A percentile compares a stretch with the other conserved stretches of the same genome.
These are phyloP conservation scores for Chaetodon trifascialis DNA, from an alignment of 2,113 vertebrate species.

Conservation along the genomic window DNA sequence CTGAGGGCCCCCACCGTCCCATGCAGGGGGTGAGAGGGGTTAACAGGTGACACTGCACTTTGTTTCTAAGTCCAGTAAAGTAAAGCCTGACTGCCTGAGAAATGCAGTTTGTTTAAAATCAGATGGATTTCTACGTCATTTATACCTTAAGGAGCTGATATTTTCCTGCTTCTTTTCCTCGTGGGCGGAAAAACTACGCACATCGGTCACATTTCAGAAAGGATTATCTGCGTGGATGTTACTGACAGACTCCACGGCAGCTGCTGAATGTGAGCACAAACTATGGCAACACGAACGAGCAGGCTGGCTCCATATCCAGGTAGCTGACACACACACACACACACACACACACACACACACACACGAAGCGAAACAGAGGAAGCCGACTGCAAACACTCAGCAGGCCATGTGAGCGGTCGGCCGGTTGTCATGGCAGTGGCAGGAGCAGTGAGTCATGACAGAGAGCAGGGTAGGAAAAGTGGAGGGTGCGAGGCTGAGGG, in stretches of 20 bases:
- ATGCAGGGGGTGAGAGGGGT: too few relatives aligned
- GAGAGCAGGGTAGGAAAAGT: slow-evolving; percentile 77
- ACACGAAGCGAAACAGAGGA: slow-evolving; percentile 47
- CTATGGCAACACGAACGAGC: slow-evolving; percentile 65
- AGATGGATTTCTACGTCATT: background rate
- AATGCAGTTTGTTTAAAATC: slow-evolving; percentile 13
- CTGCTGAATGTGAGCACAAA: slow-evolving; percentile 55
- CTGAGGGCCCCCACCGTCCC: too few relatives aligned
- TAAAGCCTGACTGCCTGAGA: background rate
- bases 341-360: slow-evolving; percentile 4
- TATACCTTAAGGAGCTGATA: background rate
- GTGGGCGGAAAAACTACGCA: background rate
- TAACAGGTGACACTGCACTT: too few relatives aligned
- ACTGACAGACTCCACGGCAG: slow-evolving; percentile 30
- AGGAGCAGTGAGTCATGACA: slow-evolving; percentile 80
- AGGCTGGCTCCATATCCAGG: slow-evolving; percentile 38
- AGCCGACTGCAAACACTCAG: slow-evolving; percentile 73
- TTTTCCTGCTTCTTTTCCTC: background rate
- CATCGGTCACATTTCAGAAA: slow-evolving; percentile 1
- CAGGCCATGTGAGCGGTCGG: slow-evolving; percentile 71
- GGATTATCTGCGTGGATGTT: background rate
- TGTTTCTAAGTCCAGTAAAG: too few relatives aligned
- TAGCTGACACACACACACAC: slow-evolving; percentile 39
- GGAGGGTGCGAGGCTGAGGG: slow-evolving; percentile 38
- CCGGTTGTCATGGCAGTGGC: slow-evolving; percentile 78